Conservation (phyloP, 2,888 invertebrate species). For the Lasioglossum vierecki region DNA sequence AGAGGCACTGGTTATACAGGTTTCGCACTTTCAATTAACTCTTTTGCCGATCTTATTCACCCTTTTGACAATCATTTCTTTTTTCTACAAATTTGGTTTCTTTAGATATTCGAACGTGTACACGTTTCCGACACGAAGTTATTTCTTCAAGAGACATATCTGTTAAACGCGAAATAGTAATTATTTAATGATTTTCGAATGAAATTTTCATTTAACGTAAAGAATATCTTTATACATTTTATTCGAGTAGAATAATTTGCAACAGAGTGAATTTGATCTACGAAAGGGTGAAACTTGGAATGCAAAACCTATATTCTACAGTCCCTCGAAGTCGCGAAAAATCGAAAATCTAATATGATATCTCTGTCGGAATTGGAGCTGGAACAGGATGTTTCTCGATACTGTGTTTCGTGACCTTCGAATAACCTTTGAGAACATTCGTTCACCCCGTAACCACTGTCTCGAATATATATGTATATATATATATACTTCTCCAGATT, state of each 20-base stretch:
- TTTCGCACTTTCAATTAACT: background rate
- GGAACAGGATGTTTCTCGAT: background rate
- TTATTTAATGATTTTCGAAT: too few relatives aligned
- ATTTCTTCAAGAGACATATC: background rate
- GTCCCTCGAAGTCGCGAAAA: background rate
- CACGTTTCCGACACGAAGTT: background rate
- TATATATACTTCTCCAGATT: background rate
- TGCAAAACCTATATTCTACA: background rate
- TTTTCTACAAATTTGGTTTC: background rate
- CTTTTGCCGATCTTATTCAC: background rate
- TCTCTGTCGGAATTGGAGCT: background rate
- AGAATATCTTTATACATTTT: too few relatives aligned
- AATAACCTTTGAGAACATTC: background rate
- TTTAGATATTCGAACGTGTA: background rate
- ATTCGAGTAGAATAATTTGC: background rate
- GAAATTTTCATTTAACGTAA: too few relatives aligned
- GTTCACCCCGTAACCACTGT: background rate
- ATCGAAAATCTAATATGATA: background rate
- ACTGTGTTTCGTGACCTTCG: background rate
- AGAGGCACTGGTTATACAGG: conserved; percentile 11
- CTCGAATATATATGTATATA: background rate
- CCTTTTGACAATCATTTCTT: background rate
- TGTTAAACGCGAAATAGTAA: background rate
- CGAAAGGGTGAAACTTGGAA: background rate
- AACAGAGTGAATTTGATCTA: background rate